Conservation (phyloP, 2,888 invertebrate species). For the Clivina fossor region DNA sequence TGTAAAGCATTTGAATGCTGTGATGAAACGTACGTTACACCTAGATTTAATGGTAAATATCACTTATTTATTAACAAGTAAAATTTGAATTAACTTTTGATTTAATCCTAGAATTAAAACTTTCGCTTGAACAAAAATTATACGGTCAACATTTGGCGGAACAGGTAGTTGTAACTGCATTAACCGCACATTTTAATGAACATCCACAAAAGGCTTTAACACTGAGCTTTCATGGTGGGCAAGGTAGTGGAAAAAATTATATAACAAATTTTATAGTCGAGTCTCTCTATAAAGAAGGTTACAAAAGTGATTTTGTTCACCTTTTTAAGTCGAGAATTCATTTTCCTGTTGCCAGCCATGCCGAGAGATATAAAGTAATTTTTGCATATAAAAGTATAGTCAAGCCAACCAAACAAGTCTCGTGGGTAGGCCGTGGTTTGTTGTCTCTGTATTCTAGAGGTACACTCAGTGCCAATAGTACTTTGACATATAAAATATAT, state of each 20-base stretch:
- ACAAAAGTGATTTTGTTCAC: conserved; percentile 77
- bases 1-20: no score
- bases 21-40: no score
- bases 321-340: conserved; percentile 79
- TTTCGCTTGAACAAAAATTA: conserved; percentile 56
- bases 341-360: conserved; percentile 66
- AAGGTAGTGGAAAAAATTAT: conserved; percentile 93
- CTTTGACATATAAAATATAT: no score
- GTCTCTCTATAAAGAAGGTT: conserved; percentile 67
- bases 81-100: no score
- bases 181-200: conserved; percentile 63
- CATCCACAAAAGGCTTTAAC: conserved; percentile 80
- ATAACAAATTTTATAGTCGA: conserved; percentile 75
- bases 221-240: conserved; percentile 92
- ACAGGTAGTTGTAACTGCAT: conserved; percentile 66
- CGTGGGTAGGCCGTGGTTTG: no score
- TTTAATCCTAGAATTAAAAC: conserved; percentile 62
- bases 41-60: no score
- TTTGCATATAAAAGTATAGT: neutral
- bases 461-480: no score
- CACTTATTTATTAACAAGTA: no score
- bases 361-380: conserved; percentile 58
- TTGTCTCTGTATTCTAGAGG: no score
- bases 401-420: no score
- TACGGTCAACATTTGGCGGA: conserved; percentile 84